Evolutionary conservation across 2,888 invertebrate species (phyloP).

Genomic region (Tetropium fuscum): DNA sequence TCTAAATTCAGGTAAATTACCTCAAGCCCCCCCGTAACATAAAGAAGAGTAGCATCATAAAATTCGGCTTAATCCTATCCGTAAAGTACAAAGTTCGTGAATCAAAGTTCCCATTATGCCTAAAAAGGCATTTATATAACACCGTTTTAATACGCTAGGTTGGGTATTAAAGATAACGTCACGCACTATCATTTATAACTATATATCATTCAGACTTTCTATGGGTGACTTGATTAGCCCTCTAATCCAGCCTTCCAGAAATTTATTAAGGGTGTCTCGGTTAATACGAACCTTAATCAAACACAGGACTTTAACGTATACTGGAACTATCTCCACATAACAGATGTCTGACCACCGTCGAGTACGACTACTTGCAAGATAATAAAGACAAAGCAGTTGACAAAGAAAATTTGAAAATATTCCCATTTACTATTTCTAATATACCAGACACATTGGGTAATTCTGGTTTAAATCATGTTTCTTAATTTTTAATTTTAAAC

Average conservation of each 20-base stretch:
- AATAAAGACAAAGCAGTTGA: not conserved
- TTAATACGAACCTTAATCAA: constrained; percentile 22
- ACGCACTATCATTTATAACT: constrained; percentile 20
- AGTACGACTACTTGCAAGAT: not conserved
- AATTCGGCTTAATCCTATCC: too few species aligned
- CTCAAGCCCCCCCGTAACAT: too few species aligned
- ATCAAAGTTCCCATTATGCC: not conserved
- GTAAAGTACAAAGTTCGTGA: not conserved
- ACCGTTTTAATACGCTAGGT: constrained; percentile 14
- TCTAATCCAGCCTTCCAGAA: constrained; percentile 24
- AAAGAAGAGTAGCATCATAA: too few species aligned
- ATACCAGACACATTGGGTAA: too few species aligned
- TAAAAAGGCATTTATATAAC: constrained; percentile 6
- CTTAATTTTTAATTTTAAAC: too few species aligned
- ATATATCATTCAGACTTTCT: constrained; percentile 24
- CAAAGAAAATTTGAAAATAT: too few species aligned
- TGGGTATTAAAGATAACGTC: constrained; percentile 23
- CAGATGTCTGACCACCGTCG: constrained; percentile 2
- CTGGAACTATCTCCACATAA: constrained; percentile 3
- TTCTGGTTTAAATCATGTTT: too few species aligned
- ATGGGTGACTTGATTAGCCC: constrained; percentile 25
- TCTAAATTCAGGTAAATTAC: too few species aligned
- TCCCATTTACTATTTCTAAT: too few species aligned
- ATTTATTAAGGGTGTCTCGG: constrained; percentile 22
- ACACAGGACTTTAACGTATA: not conserved